Percentiles rank a stretch among this genome's conserved stretches.
These are phyloP conservation scores for Erethizon dorsatum DNA, from an alignment of 2,797 vertebrate species.

Conservation along the genomic window DNA sequence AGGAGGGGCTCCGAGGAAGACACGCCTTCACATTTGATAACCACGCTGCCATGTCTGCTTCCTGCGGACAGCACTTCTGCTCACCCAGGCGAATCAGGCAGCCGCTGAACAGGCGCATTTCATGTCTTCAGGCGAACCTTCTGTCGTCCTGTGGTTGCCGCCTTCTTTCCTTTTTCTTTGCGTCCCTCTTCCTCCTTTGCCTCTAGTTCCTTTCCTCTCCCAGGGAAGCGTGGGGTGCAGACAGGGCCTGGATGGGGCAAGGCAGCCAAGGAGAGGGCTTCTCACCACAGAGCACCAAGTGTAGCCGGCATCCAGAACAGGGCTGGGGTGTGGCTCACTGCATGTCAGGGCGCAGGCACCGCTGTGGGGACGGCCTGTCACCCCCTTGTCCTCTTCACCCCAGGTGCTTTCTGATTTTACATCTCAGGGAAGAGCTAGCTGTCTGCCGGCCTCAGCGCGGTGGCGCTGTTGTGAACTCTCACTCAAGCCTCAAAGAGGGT, in stretches of 20 bases:
- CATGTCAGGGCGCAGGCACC: not conserved
- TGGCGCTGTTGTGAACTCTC: not conserved
- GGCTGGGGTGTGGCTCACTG: not conserved
- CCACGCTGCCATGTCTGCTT: not conserved
- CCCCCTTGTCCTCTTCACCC: not conserved
- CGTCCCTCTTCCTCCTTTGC: not conserved
- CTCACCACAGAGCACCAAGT: not conserved
- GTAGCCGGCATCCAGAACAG: rapidly evolving
- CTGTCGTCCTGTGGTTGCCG: not conserved
- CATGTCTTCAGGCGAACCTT: rapidly evolving
- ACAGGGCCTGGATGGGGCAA: not conserved
- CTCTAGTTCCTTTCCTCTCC: slow-evolving; percentile 12
- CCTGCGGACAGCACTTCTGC: not conserved
- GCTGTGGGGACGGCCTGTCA: not conserved
- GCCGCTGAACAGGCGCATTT: not conserved
- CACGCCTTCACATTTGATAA: not conserved
- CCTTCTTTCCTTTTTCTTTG: not conserved
- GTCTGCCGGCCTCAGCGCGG: not conserved
- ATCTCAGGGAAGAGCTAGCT: not conserved
- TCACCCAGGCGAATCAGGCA: not conserved
- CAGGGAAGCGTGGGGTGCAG: not conserved
- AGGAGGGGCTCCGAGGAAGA: not conserved
- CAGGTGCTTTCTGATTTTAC: not conserved
- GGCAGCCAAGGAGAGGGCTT: not conserved
- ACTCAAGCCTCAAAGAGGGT: rapidly evolving